Base-by-base conservation (phyloP, 1,140 invertebrate species). In the Cherax destructor region DNA sequence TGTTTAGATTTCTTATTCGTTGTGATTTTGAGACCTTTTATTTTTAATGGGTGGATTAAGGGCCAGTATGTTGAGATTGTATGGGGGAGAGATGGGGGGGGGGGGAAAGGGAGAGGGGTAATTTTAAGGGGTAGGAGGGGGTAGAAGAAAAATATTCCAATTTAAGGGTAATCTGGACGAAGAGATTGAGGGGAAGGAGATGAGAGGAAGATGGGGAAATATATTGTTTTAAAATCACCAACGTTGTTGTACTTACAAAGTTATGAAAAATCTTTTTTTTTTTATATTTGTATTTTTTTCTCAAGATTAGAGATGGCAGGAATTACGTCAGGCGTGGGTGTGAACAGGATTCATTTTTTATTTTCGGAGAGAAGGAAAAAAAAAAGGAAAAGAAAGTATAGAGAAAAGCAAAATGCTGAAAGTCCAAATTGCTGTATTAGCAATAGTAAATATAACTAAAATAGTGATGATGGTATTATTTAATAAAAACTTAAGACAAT, bases 241-340 rank as follows among this genome's bases (percentile, higher is more conserved):
- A 83, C 87, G 79, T 89, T 83, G 79, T 89, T 89, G 87, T 89
- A 89, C 87, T 89, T 89, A 89, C 87, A 83, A 89, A 83, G 87
- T 89, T 81, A 83, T 89, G 87, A 89, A 89, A 89, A 83, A n/a
- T 47, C 4, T 72, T 80, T 59, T 80, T 65, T 16, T 65, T 65
- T 65, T 65, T 59, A 16, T 41, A 56, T 56, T 56, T 56, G 52
- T 13, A 56, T 65, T 18, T 80, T 80, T 59, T 80, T 65, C 69
- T 18, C 69, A 86, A 76, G 72, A 59, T 56, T 30, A 81, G 61
- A 41, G 79, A 74, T 41, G 80, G n/a, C 61, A 56, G 87, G 79
- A 83, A 83, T 72, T 83, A 83, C 30, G 80, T 21, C 61, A 76
- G 24, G 11, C 47, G 59, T 9, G 85, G 76, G 77, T 74, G 47